Conservation (phyloP, 2,888 invertebrate species). For the Rhingia rostrata region DNA sequence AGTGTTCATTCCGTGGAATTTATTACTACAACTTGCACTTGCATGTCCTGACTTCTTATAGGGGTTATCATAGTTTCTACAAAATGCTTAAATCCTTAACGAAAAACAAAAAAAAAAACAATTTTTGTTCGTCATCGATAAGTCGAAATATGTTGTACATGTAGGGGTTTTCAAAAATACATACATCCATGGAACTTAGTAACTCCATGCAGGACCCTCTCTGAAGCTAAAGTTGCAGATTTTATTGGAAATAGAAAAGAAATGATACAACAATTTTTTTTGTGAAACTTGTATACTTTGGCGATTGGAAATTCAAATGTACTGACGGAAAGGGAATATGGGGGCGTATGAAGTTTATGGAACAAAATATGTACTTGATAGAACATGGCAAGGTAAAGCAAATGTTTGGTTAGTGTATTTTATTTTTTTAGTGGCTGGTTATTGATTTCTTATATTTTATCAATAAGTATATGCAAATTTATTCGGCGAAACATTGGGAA, state of each 20-base stretch:
- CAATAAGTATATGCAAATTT: too few relatives aligned
- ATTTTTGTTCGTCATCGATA: slow-evolving; percentile 14
- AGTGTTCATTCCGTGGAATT: slow-evolving; percentile 21
- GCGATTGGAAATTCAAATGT: too few relatives aligned
- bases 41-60: slow-evolving; percentile 23
- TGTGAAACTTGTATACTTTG: too few relatives aligned
- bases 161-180: background rate
- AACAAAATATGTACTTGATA: too few relatives aligned
- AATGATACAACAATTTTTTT: too few relatives aligned
- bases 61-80: slow-evolving; percentile 7
- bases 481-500: too few relatives aligned
- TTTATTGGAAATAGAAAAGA: background rate
- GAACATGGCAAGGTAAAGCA: too few relatives aligned
- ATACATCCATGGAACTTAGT: background rate
- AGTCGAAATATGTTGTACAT: slow-evolving; percentile 22
- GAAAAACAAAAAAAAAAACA: slow-evolving; percentile 5
- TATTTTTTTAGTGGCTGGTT: too few relatives aligned
- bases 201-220: background rate
- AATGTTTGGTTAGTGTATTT: too few relatives aligned
- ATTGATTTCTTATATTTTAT: too few relatives aligned
- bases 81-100: slow-evolving; percentile 10
- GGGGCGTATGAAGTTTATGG: too few relatives aligned
- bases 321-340: too few relatives aligned
- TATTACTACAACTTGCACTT: slow-evolving; percentile 52
- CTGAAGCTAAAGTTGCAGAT: background rate